Conservation (phyloP, 2,113 vertebrate species). For the Triplophysa rosa region DNA sequence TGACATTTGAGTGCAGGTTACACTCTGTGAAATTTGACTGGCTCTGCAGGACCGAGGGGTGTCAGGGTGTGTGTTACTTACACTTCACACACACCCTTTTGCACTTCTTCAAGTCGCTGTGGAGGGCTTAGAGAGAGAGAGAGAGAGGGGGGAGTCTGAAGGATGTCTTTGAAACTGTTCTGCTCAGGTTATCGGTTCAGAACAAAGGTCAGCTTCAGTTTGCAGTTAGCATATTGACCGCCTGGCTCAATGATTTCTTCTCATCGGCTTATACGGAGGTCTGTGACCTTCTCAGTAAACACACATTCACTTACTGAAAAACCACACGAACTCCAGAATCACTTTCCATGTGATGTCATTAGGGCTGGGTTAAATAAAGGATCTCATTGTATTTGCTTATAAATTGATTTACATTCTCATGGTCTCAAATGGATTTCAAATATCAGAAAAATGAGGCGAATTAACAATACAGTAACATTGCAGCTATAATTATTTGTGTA, state of each 20-base stretch:
- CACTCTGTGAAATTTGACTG: conserved; percentile 40
- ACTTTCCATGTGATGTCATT: background rate
- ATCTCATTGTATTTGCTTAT: no score
- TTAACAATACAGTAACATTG: no score
- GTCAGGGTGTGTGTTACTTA: conserved; percentile 12
- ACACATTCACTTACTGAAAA: conserved; percentile 5
- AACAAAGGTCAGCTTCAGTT: conserved; percentile 21
- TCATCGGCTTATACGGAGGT: conserved; percentile 4
- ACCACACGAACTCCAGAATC: background rate
- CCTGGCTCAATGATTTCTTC: conserved; percentile 9
- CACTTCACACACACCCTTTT: background rate
- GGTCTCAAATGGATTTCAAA: no score
- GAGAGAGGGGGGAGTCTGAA: background rate
- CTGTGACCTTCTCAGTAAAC: conserved; percentile 34
- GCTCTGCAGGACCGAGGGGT: conserved; percentile 23
- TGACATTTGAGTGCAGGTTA: conserved; percentile 44
- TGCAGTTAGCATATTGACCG: conserved; percentile 32
- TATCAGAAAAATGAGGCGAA: no score
- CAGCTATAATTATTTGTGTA: no score
- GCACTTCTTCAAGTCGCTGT: background rate
- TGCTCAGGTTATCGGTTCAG: conserved; percentile 37
- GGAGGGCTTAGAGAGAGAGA: background rate
- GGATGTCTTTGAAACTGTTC: conserved; percentile 11
- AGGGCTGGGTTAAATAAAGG: background rate
- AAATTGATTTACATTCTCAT: no score